Evolutionary conservation across 2,888 invertebrate species (phyloP).

Genomic region (Icerya purchasi): DNA sequence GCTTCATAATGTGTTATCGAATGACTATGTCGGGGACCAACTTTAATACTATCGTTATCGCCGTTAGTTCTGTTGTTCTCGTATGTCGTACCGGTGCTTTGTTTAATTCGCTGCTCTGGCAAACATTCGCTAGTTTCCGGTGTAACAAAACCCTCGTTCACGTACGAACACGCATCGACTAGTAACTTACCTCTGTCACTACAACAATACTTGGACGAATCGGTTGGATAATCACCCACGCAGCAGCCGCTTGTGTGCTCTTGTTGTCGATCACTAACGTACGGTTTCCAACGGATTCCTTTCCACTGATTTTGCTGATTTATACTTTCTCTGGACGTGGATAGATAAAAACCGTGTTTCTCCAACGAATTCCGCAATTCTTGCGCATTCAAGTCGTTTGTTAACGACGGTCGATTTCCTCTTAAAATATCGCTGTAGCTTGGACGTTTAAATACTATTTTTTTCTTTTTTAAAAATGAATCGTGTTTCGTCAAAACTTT

Average conservation of each 20-base stretch:
- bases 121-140: too few species aligned
- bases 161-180: not conserved
- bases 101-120: too few species aligned
- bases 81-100: too few species aligned
- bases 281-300: slow-evolving; percentile 24
- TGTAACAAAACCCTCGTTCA: not conserved
- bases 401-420: not conserved
- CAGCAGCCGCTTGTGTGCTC: too few species aligned
- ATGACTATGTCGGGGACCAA: too few species aligned
- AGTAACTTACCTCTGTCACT: too few species aligned
- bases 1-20: too few species aligned
- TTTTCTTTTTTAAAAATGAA: not conserved
- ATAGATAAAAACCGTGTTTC: not conserved
- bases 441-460: not conserved
- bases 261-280: not conserved
- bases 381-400: not conserved
- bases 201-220: too few species aligned
- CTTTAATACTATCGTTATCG: too few species aligned
- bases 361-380: not conserved
- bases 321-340: slow-evolving; percentile 18
- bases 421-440: slow-evolving; percentile 3
- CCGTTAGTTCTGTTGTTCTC: too few species aligned
- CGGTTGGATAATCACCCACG: too few species aligned
- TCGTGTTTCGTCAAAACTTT: slow-evolving; percentile 1
- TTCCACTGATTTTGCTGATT: slow-evolving; percentile 21